These are phyloP conservation scores for Cololabis saira DNA, from an alignment of 2,113 vertebrate species.

Conservation along the genomic window DNA sequence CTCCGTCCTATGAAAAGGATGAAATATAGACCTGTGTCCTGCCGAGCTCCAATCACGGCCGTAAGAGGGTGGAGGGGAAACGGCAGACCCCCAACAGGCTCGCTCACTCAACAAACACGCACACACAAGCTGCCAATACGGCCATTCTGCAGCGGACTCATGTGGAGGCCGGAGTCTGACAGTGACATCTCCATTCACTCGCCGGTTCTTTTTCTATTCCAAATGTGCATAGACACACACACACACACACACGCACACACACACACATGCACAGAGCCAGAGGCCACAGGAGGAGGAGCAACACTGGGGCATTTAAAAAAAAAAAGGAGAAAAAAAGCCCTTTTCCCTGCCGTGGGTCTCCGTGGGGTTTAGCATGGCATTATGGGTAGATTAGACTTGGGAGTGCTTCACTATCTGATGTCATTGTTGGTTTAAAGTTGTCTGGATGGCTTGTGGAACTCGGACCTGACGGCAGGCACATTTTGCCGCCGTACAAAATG, in stretches of 20 bases:
- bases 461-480: slow-evolving; percentile 68
- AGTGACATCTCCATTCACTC: slow-evolving; percentile 83
- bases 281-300: slow-evolving; percentile 71
- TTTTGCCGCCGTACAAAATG: slow-evolving; percentile 63
- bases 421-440: slow-evolving; percentile 79
- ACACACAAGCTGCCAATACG: slow-evolving; percentile 71
- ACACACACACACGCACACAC: slow-evolving; percentile 38
- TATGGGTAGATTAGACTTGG: slow-evolving; percentile 79
- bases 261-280: slow-evolving; percentile 47
- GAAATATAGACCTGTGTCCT: slow-evolving; percentile 72
- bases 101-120: slow-evolving; percentile 48
- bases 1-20: slow-evolving; percentile 71
- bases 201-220: slow-evolving; percentile 66
- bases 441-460: slow-evolving; percentile 69
- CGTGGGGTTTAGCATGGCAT: slow-evolving; percentile 78
- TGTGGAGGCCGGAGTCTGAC: slow-evolving; percentile 73
- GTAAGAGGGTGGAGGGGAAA: slow-evolving; percentile 57
- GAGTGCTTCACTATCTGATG: slow-evolving; percentile 76
- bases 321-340: slow-evolving; percentile 61
- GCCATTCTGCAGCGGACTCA: slow-evolving; percentile 69
- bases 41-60: slow-evolving; percentile 69
- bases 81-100: slow-evolving; percentile 60
- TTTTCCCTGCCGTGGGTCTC: slow-evolving; percentile 70
- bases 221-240: slow-evolving; percentile 62
- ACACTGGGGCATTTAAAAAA: slow-evolving; percentile 37